These are phyloP conservation scores for Pelobates fuscus DNA, from an alignment of 2,113 vertebrate species.

Conservation along the genomic window DNA sequence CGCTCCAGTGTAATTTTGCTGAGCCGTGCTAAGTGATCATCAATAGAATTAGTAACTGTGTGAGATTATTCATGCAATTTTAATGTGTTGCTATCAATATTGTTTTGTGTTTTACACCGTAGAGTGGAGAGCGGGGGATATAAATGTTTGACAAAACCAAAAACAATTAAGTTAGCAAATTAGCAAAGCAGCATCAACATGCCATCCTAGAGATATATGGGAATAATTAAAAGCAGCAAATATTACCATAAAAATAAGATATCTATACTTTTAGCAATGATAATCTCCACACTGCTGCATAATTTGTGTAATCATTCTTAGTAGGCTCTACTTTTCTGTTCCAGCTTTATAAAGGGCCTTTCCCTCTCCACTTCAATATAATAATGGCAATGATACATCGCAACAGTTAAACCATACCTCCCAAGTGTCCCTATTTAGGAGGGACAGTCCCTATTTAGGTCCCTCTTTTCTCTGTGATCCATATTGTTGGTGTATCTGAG, in stretches of 20 bases:
- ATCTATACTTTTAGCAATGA: conserved; percentile 46
- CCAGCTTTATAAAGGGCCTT: conserved; percentile 45
- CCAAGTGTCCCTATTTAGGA: too few relatives aligned
- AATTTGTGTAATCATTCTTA: conserved; percentile 49
- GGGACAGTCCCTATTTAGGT: too few relatives aligned
- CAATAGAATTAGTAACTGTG: conserved; percentile 20
- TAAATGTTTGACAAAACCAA: conserved; percentile 45
- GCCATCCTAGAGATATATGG: conserved; percentile 40
- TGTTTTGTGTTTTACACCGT: conserved; percentile 18
- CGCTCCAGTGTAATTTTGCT: conserved; percentile 9
- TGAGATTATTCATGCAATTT: conserved; percentile 32
- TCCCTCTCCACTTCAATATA: conserved; percentile 26
- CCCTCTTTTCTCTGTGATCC: too few relatives aligned
- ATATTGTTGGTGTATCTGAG: too few relatives aligned
- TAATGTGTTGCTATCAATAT: conserved; percentile 40
- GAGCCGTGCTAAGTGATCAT: conserved; percentile 22
- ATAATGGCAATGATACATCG: too few relatives aligned
- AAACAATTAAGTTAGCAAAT: conserved; percentile 49
- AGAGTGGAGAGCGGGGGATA: conserved; percentile 23
- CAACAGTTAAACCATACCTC: too few relatives aligned
- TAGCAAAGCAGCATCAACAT: conserved; percentile 39
- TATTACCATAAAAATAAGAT: conserved; percentile 49
- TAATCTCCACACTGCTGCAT: conserved; percentile 47
- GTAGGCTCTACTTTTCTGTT: conserved; percentile 40
- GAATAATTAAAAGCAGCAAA: conserved; percentile 49